These are phyloP conservation scores for Ellobium chinense DNA, from an alignment of 2,888 invertebrate species.

Conservation along the genomic window DNA sequence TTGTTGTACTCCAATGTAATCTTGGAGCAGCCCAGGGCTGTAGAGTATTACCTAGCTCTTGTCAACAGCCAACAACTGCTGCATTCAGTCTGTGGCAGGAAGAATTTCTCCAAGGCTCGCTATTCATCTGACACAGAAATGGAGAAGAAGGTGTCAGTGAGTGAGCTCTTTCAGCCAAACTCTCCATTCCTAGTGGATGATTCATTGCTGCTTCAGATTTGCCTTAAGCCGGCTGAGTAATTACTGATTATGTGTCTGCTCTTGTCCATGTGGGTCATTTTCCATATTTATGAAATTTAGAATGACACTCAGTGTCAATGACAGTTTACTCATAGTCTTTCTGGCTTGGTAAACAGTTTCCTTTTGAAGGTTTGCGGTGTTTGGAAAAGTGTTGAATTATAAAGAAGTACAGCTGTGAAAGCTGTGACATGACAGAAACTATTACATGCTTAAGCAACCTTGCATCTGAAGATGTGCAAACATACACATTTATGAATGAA, in stretches of 20 bases:
- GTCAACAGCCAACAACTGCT: conserved; percentile 77
- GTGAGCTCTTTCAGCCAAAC: conserved; percentile 65
- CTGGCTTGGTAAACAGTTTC: too few species aligned
- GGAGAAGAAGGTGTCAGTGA: conserved; percentile 77
- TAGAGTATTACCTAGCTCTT: conserved; percentile 76
- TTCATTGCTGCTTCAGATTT: conserved; percentile 70
- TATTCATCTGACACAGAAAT: conserved; percentile 79
- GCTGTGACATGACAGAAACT: too few species aligned
- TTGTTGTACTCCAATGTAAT: conserved; percentile 75
- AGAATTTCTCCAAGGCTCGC: conserved; percentile 79
- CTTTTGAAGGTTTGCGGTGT: too few species aligned
- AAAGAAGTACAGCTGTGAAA: too few species aligned
- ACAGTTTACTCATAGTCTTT: too few species aligned
- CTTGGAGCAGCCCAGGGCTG: conserved; percentile 76
- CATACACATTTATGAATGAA: too few species aligned
- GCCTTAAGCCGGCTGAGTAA: conserved; percentile 71
- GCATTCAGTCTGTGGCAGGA: conserved; percentile 76
- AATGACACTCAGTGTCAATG: too few species aligned
- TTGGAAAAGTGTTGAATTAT: too few species aligned
- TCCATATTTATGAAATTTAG: not conserved
- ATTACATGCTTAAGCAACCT: too few species aligned
- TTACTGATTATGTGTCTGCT: too few species aligned
- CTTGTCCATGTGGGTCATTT: not conserved
- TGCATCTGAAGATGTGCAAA: too few species aligned
- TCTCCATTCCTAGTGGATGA: conserved; percentile 71